Evolutionary conservation across 2,888 invertebrate species (phyloP), one percentile per base, ranked within the genome.

Genomic region (Drosophila paramelanica): DNA sequence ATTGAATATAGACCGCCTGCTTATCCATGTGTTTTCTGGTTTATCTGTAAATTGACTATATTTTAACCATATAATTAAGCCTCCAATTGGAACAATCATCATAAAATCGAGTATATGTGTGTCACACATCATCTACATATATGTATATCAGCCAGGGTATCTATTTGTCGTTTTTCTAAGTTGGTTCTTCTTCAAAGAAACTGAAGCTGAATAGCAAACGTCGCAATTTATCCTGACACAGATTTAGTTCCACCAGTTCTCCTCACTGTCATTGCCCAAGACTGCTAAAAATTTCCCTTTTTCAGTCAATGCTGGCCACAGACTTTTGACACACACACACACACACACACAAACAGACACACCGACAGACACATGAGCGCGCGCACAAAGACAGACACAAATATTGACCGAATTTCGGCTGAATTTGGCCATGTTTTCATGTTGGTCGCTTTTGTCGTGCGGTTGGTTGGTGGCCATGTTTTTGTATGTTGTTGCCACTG

Each of bases 351-450:
- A 38, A 43, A 56, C 39, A 43, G 33, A 33, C 39, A 20, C 36
- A 59, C 42, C 62, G 14, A 47, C 42, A 66, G 14, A 47, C 25
- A 47, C 13, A 46, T 23, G n/a, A 42, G 38, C 4, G 36, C 36
- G 36, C 36, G 27, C 36, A 56, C 10, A 47, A 10, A 53, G 52
- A 41, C 71, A 58, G 75, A 50, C 66, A 53, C 56, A 85, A 89
- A 85, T 85, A 85, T 85, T 85, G 89, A 85, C 85, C 88, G 85
- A 88, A 89, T 82, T 89, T 87, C 64, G 67, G 67, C 62, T 17
- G 72, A 52, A 65, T 76, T 73, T 75, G 56, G 67, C 46, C 68
- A 60, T 75, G 69, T 70, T 78, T 64, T 70, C 59, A 58, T 58
- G 52, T 67, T 45, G 67, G 70, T 67, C 65, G 65, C 60, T 71